Evolutionary conservation across 2,113 vertebrate species (phyloP), one percentile per base, ranked within the genome.

Genomic region (Pachypanchax playfairii): DNA sequence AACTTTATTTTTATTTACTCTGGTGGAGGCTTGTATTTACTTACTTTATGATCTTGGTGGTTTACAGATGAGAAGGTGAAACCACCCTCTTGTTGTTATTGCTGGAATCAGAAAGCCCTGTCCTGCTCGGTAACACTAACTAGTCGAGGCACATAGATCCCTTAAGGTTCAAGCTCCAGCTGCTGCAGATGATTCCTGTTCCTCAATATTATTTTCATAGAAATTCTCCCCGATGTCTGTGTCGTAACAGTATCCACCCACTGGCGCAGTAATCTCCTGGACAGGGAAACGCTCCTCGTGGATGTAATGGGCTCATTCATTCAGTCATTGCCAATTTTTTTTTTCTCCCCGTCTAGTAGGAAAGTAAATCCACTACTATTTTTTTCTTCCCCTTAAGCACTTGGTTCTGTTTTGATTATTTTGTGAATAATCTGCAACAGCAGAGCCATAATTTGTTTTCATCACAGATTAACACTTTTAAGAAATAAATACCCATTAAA

Each of bases 261-360:
- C 88, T 88, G 87, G 86, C 85, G 80, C 82, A 75, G 81, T 82
- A 79, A 85, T 84, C 85, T 85, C 73, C 82, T 76, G 80, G 82
- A 82, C 85, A 76, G 73, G 84, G 69, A 87, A 81, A 77, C 29
- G 52, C 82, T 88, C 75, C 85, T 89, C 85, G 81, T 67, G 69
- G 74, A 83, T 81, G 54, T 67, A 85, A 82, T 86, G 80, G 83
- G 78, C 84, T 77, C 65, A 56, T 76, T 87, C 86, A 88, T 90
- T 91, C 87, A 89, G 84, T 90, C 84, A 81, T 83, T 46, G 86
- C 85, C 88, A 88, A 69, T 80, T 73, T 82, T 70, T 82, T 67
- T 81, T 73, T 69, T 75, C 62, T 71, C 77, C 62, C 71, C 73
- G 83, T 85, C 69, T 79, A 57, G 62, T 78, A 57, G 64, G 70